These are phyloP conservation scores for Microplitis mediator DNA, from an alignment of 1,140 invertebrate species.

Conservation along the genomic window DNA sequence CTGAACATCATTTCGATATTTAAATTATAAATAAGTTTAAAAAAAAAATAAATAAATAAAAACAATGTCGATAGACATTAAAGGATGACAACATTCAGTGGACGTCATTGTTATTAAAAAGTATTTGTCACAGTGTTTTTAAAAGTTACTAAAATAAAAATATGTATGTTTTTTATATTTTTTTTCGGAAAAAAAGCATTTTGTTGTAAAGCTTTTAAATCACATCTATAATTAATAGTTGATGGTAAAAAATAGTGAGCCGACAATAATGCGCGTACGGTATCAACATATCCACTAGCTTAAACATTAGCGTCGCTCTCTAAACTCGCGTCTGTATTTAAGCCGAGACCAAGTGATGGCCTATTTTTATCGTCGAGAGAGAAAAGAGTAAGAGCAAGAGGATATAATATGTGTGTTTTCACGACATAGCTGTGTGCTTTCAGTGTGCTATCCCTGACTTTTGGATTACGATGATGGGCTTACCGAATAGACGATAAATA, in stretches of 20 bases:
- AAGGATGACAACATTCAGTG: no score
- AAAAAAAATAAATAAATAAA: no score
- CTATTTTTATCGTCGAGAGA: constrained; percentile 34
- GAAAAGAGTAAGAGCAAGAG: constrained; percentile 3
- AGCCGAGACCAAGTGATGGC: constrained; percentile 29
- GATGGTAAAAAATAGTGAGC: neutral
- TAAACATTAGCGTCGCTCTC: neutral
- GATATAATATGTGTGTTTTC: constrained; percentile 9
- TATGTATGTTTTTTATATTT: no score
- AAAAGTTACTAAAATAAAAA: no score
- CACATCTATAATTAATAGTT: neutral
- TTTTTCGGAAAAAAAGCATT: no score
- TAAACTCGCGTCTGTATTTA: constrained; percentile 10
- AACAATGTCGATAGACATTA: no score
- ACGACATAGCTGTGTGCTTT: constrained; percentile 6
- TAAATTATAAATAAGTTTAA: neutral
- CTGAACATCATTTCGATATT: no score
- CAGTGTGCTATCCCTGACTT: neutral
- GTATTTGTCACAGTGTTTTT: no score
- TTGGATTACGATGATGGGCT: neutral
- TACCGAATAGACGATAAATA: no score
- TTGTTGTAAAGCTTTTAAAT: neutral
- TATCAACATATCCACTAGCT: neutral
- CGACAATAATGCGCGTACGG: neutral
- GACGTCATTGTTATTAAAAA: no score